These are phyloP conservation scores for Drosophila pandora DNA, from an alignment of 1,140 invertebrate genomes.

Conservation along the genomic window DNA sequence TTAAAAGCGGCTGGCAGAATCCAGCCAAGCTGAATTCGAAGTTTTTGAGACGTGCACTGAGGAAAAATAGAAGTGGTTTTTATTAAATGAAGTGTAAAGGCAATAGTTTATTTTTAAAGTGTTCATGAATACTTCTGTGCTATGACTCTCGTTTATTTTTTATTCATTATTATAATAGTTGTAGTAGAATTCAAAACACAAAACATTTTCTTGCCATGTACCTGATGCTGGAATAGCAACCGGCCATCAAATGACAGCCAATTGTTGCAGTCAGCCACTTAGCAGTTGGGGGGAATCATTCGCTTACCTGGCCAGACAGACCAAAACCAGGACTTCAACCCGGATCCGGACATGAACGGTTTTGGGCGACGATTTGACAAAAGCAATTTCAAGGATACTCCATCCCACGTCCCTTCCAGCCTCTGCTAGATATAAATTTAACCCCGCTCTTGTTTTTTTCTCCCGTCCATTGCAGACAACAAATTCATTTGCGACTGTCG, in stretches of 20 bases:
- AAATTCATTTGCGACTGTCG: slow-evolving; percentile 91
- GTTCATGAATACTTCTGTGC: no score
- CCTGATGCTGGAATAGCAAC: slow-evolving; percentile 15
- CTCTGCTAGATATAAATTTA: slow-evolving; percentile 19
- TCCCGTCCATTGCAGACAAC: slow-evolving; percentile 87
- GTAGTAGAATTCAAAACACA: neutral
- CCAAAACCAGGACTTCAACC: neutral
- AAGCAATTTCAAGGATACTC: slow-evolving; percentile 67
- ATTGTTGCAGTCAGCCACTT: slow-evolving; percentile 78
- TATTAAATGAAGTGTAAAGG: no score
- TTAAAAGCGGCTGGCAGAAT: slow-evolving; percentile 32
- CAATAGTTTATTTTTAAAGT: no score
- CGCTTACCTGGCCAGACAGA: slow-evolving; percentile 53
- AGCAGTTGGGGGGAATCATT: slow-evolving; percentile 44
- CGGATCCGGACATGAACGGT: slow-evolving; percentile 7
- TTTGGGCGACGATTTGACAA: slow-evolving; percentile 60
- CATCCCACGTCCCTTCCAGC: slow-evolving; percentile 11
- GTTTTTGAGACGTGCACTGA: slow-evolving; percentile 32
- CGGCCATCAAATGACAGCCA: slow-evolving; percentile 77
- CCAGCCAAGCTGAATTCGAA: slow-evolving; percentile 37
- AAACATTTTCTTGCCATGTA: slow-evolving; percentile 19
- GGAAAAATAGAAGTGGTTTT: slow-evolving; percentile 38
- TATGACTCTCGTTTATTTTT: no score
- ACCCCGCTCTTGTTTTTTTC: slow-evolving; percentile 24
- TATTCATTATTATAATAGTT: neutral